Evolutionary conservation across 2,113 vertebrate genomes (phyloP).

Genomic region (Scartelaos histophorus): DNA sequence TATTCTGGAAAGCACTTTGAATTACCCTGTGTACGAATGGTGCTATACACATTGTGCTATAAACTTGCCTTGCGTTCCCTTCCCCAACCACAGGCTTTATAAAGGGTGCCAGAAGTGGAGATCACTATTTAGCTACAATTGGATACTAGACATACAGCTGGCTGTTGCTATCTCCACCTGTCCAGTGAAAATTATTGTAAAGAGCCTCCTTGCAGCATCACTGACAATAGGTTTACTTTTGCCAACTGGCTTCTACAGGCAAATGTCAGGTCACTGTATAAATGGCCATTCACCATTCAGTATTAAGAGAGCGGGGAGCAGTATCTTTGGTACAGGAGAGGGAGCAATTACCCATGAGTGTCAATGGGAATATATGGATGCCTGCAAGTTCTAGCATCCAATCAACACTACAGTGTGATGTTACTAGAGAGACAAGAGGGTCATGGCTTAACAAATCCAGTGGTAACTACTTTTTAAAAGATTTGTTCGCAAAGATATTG

Average conservation of each 20-base stretch:
- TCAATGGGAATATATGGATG: not conserved
- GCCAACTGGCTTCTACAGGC: conserved; percentile 39
- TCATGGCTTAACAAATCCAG: not conserved
- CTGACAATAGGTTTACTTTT: conserved; percentile 30
- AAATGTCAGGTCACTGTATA: conserved; percentile 34
- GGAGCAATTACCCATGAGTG: conserved; percentile 29
- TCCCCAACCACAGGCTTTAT: too few species aligned
- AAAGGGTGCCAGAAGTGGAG: not conserved
- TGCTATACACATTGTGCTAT: too few species aligned
- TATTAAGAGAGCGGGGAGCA: conserved; percentile 19
- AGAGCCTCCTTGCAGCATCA: conserved; percentile 27
- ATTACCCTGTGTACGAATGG: too few species aligned
- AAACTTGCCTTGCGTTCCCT: too few species aligned
- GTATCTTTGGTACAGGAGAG: conserved; percentile 29
- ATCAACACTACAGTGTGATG: not conserved
- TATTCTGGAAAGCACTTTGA: too few species aligned
- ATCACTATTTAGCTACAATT: too few species aligned
- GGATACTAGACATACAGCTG: too few species aligned
- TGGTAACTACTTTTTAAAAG: too few species aligned
- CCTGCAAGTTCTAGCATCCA: conserved; percentile 5
- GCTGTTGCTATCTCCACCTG: not conserved
- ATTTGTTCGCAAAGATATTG: too few species aligned
- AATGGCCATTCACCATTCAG: conserved; percentile 33
- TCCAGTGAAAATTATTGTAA: conserved; percentile 46
- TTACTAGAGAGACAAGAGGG: not conserved